Conservation (phyloP, 2,797 vertebrate species). For the Xerus rutilus region DNA sequence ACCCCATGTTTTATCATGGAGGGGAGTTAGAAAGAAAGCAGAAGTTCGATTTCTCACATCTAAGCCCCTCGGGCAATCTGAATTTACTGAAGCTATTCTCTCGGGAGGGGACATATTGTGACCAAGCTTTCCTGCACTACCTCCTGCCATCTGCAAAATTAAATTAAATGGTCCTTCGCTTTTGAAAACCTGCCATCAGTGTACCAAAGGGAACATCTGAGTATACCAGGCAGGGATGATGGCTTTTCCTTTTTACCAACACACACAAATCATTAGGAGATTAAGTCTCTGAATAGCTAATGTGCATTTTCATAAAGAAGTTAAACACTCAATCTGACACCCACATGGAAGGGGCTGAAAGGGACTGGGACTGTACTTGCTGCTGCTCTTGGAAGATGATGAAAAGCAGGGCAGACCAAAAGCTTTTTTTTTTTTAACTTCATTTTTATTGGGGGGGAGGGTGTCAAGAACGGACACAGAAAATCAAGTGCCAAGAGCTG, state of each 20-base stretch:
- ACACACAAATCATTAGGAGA: conserved; percentile 82
- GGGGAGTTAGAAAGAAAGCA: background rate
- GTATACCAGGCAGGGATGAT: conserved; percentile 69
- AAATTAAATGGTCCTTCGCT: conserved; percentile 79
- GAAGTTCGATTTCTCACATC: conserved; percentile 62
- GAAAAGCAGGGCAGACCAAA: conserved; percentile 65
- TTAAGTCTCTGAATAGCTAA: conserved; percentile 81
- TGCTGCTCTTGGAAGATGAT: conserved; percentile 51
- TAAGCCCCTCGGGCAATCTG: conserved; percentile 63
- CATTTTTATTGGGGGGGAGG: background rate
- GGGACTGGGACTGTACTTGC: background rate
- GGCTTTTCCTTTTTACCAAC: conserved; percentile 75
- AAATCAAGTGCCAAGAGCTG: conserved; percentile 11
- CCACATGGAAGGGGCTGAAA: conserved; percentile 42
- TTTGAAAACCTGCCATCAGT: conserved; percentile 78
- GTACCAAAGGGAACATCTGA: conserved; percentile 80
- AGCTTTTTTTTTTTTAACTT: conserved; percentile 52
- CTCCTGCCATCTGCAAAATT: conserved; percentile 83
- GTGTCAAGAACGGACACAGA: background rate
- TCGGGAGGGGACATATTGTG: conserved; percentile 76
- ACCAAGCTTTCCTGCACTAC: conserved; percentile 69
- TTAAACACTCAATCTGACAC: conserved; percentile 67
- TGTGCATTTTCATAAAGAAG: conserved; percentile 79
- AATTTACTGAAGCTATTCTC: conserved; percentile 72
- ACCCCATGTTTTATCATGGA: conserved; percentile 18